Evolutionary conservation across 2,888 invertebrate genomes (phyloP).

Genomic region (Sinelater perroti): DNA sequence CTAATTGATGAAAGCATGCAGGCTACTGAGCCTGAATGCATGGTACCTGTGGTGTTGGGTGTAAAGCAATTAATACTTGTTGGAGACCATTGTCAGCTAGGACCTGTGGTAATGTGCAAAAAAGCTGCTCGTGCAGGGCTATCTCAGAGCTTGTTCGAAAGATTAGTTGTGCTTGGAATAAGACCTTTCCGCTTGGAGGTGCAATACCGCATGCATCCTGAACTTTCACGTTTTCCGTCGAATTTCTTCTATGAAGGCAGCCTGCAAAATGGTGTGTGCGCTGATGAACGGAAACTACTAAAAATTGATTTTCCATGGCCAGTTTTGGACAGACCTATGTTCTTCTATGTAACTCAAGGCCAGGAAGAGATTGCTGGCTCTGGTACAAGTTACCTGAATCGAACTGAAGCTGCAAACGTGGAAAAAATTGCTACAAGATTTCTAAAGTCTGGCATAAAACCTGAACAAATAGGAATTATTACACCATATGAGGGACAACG

Average conservation of each 20-base stretch:
- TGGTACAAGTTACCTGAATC: slow-evolving; percentile 97
- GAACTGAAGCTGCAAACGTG: slow-evolving; percentile 98
- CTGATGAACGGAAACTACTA: slow-evolving; percentile 88
- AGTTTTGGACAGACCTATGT: slow-evolving; percentile 94
- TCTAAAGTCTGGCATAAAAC: slow-evolving; percentile 92
- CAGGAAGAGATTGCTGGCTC: slow-evolving; percentile 99
- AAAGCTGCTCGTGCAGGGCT: slow-evolving; percentile 97
- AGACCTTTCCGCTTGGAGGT: slow-evolving; percentile 96
- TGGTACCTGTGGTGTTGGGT: slow-evolving; percentile 98
- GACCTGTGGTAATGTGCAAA: slow-evolving; percentile 99
- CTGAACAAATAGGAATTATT: slow-evolving; percentile 98
- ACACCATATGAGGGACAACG: slow-evolving; percentile 99
- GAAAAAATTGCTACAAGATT: slow-evolving; percentile 97
- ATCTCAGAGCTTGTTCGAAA: slow-evolving; percentile 96
- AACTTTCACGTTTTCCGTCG: slow-evolving; percentile 95
- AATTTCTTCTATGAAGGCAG: slow-evolving; percentile 99
- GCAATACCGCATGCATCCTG: slow-evolving; percentile 99
- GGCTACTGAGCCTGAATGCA: slow-evolving; percentile 96
- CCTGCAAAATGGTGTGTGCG: slow-evolving; percentile 97
- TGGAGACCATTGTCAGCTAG: slow-evolving; percentile 98
- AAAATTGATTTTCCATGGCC: slow-evolving; percentile 99
- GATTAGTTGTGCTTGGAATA: slow-evolving; percentile 96
- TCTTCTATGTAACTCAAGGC: slow-evolving; percentile 97
- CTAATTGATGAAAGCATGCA: slow-evolving; percentile 95
- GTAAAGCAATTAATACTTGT: slow-evolving; percentile 97